Base-by-base conservation (phyloP, 2,113 vertebrate species). In the Percopsis transmontana region DNA sequence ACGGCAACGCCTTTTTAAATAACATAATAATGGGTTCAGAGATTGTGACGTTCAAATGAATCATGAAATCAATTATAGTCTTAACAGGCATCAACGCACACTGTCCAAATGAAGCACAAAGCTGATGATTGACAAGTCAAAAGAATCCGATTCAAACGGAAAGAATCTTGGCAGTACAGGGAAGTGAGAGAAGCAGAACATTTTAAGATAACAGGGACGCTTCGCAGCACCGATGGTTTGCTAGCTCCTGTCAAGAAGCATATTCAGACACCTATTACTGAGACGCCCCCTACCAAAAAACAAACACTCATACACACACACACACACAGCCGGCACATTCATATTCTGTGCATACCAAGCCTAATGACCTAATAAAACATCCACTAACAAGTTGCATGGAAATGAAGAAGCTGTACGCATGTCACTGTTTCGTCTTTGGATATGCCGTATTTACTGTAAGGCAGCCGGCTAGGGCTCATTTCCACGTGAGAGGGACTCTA, bases 401-500 rank as follows among this genome's bases (percentile, higher is more conserved):
- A 59, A 59, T 68, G 44, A 62, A 73, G 67, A 68, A 38, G 44
- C 27, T 33, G 21, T 19, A 14, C 16, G 39, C 53, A 15, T 24
- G 20, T 62, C 68, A 39, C 16, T 15, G 14, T 16, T 70, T 66
- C 79, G 80, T 51, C 62, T 65, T 60, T 70, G 58, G 76, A 76
- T 51, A 55, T 51, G 21, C n/a, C 6, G 51, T 69, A 66, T 72
- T 82, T n/a, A n/a, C n/a, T n/a, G n/a, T n/a, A 85, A 76, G 70
- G 56, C 76, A 72, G 63, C 80, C 56, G 50, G 78, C 65, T 58
- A 50, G 57, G 2, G 64, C 69, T 83, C 76, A 81, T 86, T 81
- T 85, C 82, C 80, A 76, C 81, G 68, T 63, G 66, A 86, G 76
- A 59, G 80, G 64, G 47, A 41, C 76, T 64, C 38, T 73, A 41